Percentiles rank a stretch among this genome's conserved stretches.
These are phyloP conservation scores for Chloroclystis v-ata DNA, from an alignment of 2,888 invertebrate genomes.

Conservation along the genomic window DNA sequence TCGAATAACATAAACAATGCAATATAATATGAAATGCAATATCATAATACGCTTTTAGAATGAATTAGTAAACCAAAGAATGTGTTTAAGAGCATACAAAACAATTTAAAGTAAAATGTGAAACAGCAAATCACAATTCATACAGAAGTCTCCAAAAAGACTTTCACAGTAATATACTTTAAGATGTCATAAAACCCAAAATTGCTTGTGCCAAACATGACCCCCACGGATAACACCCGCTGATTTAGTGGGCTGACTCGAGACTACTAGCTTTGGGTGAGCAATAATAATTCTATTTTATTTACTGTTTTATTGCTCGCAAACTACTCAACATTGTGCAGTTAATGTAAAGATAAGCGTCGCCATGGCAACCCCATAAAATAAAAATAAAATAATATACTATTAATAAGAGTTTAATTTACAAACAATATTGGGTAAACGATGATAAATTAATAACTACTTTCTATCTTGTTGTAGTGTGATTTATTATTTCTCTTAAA, in stretches of 20 bases:
- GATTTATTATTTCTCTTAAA: too few species aligned
- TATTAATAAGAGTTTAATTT: too few species aligned
- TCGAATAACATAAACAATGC: too few species aligned
- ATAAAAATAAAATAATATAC: too few species aligned
- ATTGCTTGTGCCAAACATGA: not conserved
- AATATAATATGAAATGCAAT: too few species aligned
- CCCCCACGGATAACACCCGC: slow-evolving; percentile 13
- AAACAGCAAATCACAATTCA: not conserved
- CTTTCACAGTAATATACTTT: not conserved
- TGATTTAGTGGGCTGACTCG: slow-evolving; percentile 10
- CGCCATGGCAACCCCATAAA: not conserved
- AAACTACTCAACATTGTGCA: not conserved
- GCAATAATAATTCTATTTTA: slow-evolving; percentile 18
- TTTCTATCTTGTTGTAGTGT: too few species aligned
- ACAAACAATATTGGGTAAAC: too few species aligned
- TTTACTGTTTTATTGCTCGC: slow-evolving; percentile 15
- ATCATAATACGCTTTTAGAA: too few species aligned
- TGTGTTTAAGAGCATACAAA: too few species aligned
- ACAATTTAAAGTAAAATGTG: too few species aligned
- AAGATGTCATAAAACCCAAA: not conserved
- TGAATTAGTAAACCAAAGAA: too few species aligned
- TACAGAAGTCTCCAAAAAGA: not conserved
- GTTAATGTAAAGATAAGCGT: not conserved
- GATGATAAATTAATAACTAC: too few species aligned
- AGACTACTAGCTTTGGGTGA: slow-evolving; percentile 12